phyloP scores from a whole-genome alignment of 2,888 invertebrate genomes.

The Diadegma fenestrale region DNA sequence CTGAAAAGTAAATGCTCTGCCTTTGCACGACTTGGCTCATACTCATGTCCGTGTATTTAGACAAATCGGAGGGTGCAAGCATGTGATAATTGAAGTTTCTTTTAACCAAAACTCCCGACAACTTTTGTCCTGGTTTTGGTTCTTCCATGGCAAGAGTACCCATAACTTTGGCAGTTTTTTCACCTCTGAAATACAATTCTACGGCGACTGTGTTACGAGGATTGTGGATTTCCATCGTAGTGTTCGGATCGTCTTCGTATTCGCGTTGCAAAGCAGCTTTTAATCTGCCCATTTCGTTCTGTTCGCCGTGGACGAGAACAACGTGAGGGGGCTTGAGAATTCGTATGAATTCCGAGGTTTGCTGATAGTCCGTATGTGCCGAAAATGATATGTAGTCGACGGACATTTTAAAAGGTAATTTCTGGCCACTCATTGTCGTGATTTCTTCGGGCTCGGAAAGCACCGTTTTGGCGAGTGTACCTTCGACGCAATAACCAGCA shows the following conservation, averaged over 20 bases:
- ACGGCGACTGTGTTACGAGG: conserved; percentile 98
- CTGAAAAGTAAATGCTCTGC: conserved; percentile 95
- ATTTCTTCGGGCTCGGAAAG: conserved; percentile 99
- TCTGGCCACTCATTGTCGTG: conserved; percentile 97
- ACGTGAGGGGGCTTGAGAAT: conserved; percentile 98
- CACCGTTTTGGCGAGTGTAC: conserved; percentile 96
- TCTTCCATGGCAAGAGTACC: conserved; percentile 94
- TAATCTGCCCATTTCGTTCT: conserved; percentile 98
- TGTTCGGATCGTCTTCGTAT: conserved; percentile 93
- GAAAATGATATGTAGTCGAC: conserved; percentile 99
- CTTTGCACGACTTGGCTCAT: conserved; percentile 97
- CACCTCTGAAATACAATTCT: conserved; percentile 97
- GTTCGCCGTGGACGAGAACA: conserved; percentile 98
- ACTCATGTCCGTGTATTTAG: conserved; percentile 98
- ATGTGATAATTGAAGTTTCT: conserved; percentile 99
- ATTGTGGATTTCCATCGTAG: conserved; percentile 96
- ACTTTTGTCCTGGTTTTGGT: conserved; percentile 91
- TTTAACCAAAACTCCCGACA: conserved; percentile 98
- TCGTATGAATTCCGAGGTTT: conserved; percentile 98
- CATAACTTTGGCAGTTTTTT: conserved; percentile 99
- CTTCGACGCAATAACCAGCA: conserved; percentile 97
- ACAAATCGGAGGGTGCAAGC: conserved; percentile 95
- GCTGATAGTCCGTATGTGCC: conserved; percentile 99
- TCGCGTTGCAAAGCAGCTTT: conserved; percentile 97
- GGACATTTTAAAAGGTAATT: conserved; percentile 97